Conservation (phyloP, 2,888 invertebrate genomes). For the Spodoptera picta region DNA sequence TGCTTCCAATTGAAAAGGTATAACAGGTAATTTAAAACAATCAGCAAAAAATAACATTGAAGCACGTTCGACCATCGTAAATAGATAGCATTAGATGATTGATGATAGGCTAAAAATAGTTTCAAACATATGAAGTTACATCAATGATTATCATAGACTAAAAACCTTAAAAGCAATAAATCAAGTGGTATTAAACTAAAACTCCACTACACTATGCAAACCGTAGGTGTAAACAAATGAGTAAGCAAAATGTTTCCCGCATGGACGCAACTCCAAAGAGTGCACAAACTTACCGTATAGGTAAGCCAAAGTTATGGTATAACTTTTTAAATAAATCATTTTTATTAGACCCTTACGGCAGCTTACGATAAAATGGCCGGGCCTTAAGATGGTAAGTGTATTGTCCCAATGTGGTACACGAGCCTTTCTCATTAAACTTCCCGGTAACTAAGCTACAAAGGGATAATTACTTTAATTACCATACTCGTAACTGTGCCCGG, state of each 20-base stretch:
- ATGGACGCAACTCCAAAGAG: conserved; percentile 12
- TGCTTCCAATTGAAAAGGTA: too few species aligned
- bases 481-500: conserved; percentile 24
- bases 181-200: background rate
- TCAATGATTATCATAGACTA: too few species aligned
- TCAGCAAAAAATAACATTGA: too few species aligned
- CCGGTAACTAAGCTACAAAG: conserved; percentile 40
- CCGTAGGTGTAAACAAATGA: conserved; percentile 24
- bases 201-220: background rate
- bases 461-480: conserved; percentile 51
- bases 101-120: too few species aligned
- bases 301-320: conserved; percentile 26
- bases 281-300: conserved; percentile 26
- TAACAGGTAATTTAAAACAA: too few species aligned
- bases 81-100: too few species aligned
- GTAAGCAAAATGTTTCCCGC: conserved; percentile 22
- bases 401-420: conserved; percentile 31
- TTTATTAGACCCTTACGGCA: conserved; percentile 49
- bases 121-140: too few species aligned
- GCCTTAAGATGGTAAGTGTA: conserved; percentile 36
- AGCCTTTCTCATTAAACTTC: conserved; percentile 50
- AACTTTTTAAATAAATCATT: conserved; percentile 55
- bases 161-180: background rate
- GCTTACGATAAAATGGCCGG: conserved; percentile 38
- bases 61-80: too few species aligned